phyloP scores from a whole-genome alignment of 2,113 vertebrate species.

The Hippocampus comes region DNA sequence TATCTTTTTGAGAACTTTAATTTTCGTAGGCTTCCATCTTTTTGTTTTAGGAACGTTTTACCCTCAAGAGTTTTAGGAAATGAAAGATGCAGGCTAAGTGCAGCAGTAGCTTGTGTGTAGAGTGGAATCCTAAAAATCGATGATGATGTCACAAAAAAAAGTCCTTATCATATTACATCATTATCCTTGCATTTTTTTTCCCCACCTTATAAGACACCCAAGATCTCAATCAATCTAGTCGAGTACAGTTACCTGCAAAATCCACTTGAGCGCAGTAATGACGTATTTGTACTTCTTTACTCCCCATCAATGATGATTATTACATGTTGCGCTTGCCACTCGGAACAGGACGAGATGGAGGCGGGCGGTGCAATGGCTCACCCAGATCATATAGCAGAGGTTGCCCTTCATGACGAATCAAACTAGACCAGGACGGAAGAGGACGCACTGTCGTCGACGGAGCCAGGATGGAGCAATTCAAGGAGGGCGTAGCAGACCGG shows the following conservation, averaged over 20 bases:
- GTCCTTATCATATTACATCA: background rate
- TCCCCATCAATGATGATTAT: background rate
- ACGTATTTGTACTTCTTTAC: background rate
- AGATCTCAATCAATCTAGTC: too few species aligned
- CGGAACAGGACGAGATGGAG: background rate
- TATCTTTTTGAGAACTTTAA: too few species aligned
- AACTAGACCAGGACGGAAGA: background rate
- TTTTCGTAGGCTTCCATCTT: too few species aligned
- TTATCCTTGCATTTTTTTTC: background rate
- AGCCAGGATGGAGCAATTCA: background rate
- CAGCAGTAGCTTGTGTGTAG: too few species aligned
- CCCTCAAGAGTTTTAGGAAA: too few species aligned
- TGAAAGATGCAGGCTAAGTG: too few species aligned
- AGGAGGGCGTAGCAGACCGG: background rate
- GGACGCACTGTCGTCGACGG: background rate
- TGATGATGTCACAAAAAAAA: background rate
- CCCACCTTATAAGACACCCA: too few species aligned
- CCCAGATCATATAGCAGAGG: background rate
- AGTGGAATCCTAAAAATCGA: too few species aligned
- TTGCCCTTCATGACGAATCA: background rate
- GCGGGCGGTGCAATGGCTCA: background rate
- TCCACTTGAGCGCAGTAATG: too few species aligned
- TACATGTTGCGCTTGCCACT: background rate
- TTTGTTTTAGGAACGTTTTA: too few species aligned
- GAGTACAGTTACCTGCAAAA: too few species aligned